These are phyloP conservation scores for Portevinia maculata DNA, from an alignment of 2,888 invertebrate species.

Conservation along the genomic window DNA sequence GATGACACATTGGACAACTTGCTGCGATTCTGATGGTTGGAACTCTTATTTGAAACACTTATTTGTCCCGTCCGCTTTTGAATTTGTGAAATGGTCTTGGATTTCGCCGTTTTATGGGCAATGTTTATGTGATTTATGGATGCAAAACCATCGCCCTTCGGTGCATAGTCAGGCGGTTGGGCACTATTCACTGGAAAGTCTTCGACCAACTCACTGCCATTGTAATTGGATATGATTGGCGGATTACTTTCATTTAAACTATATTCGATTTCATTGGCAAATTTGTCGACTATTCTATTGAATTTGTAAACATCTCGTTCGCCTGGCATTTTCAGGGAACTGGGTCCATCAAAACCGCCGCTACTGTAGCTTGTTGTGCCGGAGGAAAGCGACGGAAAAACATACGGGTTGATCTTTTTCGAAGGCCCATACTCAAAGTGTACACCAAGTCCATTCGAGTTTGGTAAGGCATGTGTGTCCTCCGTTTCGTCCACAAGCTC, in stretches of 20 bases:
- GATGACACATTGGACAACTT: slow-evolving; percentile 81
- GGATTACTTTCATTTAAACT: slow-evolving; percentile 80
- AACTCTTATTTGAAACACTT: slow-evolving; percentile 74
- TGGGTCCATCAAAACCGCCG: slow-evolving; percentile 77
- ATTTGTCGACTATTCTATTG: slow-evolving; percentile 76
- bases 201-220: slow-evolving; percentile 81
- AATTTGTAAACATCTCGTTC: slow-evolving; percentile 79
- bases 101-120: slow-evolving; percentile 78
- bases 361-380: slow-evolving; percentile 76
- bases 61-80: slow-evolving; percentile 79
- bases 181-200: slow-evolving; percentile 82
- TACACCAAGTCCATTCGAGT: slow-evolving; percentile 56
- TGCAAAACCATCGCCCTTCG: slow-evolving; percentile 69
- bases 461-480: slow-evolving; percentile 68
- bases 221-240: slow-evolving; percentile 81
- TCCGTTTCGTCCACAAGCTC: slow-evolving; percentile 81
- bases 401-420: slow-evolving; percentile 69
- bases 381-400: slow-evolving; percentile 75
- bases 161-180: slow-evolving; percentile 77
- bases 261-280: slow-evolving; percentile 78
- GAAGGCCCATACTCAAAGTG: slow-evolving; percentile 61
- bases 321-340: slow-evolving; percentile 80
- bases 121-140: slow-evolving; percentile 75
- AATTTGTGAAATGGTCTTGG: slow-evolving; percentile 78
- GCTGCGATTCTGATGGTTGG: slow-evolving; percentile 76